A percentile compares a stretch with the other conserved stretches of the same genome.
Evolutionary conservation across 1,140 invertebrate genomes (phyloP).

Genomic region (Sinella curviseta): DNA sequence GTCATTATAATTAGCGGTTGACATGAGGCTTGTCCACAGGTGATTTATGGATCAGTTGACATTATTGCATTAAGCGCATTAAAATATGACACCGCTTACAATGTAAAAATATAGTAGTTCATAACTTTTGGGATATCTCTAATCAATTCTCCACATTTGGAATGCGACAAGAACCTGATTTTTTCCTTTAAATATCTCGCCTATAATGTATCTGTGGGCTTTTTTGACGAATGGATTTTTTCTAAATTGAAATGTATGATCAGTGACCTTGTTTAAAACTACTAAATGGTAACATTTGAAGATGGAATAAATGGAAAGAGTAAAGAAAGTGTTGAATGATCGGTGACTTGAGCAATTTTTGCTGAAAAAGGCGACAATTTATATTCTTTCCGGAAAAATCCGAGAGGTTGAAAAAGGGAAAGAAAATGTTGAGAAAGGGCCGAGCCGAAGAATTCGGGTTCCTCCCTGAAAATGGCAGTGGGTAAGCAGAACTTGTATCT

Average conservation of each 20-base stretch:
- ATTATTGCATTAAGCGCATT: not conserved
- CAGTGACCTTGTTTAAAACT: no score
- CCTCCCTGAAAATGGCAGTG: slow-evolving; percentile 25
- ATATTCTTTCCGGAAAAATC: slow-evolving; percentile 13
- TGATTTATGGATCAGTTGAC: not conserved
- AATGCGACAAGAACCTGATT: no score
- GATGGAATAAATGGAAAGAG: no score
- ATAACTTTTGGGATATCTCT: no score
- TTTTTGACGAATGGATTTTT: no score
- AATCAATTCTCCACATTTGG: no score
- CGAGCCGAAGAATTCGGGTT: slow-evolving; percentile 23
- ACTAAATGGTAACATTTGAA: no score
- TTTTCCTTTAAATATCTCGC: no score
- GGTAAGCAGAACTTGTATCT: not conserved
- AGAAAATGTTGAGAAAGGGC: slow-evolving; percentile 26
- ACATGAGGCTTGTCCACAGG: not conserved
- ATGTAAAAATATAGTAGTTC: no score
- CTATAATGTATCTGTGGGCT: no score
- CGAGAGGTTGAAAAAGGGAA: slow-evolving; percentile 7
- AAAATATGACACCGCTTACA: no score
- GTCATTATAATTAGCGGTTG: slow-evolving; percentile 21
- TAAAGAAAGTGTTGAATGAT: not conserved
- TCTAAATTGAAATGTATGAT: no score
- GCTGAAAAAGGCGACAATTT: slow-evolving; percentile 11
- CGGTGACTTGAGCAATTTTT: not conserved